Conservation (phyloP, 2,797 vertebrate species). For the Tokudaia tokunoshimensis region DNA sequence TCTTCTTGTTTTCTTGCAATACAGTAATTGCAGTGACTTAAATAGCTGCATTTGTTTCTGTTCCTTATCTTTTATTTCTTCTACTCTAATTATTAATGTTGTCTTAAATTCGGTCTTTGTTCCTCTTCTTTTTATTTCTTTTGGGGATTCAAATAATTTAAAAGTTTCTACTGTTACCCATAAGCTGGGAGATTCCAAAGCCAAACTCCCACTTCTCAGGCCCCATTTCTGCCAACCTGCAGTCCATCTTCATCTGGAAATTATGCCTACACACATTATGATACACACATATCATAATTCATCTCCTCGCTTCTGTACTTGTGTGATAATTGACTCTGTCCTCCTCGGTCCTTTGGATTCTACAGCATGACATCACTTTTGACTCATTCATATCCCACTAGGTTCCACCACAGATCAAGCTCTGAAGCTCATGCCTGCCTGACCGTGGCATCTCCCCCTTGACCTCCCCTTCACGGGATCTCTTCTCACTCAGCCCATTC, state of each 20-base stretch:
- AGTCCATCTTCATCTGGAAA: not conserved
- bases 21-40: not conserved
- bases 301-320: not conserved
- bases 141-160: not conserved
- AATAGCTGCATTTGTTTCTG: not conserved
- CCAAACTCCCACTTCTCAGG: not conserved
- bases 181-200: not conserved
- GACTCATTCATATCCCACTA: not conserved
- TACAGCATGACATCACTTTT: not conserved
- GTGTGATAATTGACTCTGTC: not conserved
- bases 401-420: rapidly evolving
- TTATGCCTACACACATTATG: too few species aligned
- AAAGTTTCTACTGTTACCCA: not conserved
- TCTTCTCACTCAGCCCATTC: not conserved
- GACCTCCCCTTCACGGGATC: too few species aligned
- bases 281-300: not conserved
- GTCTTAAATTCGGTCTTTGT: not conserved
- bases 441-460: not conserved
- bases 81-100: not conserved
- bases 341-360: not conserved
- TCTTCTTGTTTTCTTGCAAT: not conserved
- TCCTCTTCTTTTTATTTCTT: not conserved
- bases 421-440: not conserved
- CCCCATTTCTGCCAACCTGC: not conserved
- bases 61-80: not conserved